phyloP scores from a whole-genome alignment of 2,113 vertebrate species.

The Lynx canadensis region DNA sequence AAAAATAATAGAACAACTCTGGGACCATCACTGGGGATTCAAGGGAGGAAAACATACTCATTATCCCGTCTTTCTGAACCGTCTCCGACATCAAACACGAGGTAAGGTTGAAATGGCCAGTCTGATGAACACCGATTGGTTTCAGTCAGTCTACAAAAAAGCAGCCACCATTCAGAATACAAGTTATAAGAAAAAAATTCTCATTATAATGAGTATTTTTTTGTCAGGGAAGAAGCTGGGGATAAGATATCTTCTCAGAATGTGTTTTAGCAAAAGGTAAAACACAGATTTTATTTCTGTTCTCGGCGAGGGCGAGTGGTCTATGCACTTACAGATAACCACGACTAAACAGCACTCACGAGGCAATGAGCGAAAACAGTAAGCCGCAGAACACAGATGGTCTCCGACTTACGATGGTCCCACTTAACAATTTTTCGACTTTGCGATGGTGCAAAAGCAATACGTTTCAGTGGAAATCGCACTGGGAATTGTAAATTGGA shows the following conservation, averaged over 20 bases:
- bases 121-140: slow-evolving; percentile 84
- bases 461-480: not conserved
- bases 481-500: not conserved
- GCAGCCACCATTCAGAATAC: slow-evolving; percentile 16
- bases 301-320: not conserved
- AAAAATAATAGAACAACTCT: not conserved
- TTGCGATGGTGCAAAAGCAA: not conserved
- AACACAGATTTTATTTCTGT: not conserved
- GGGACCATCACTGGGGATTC: not conserved
- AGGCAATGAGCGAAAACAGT: not conserved
- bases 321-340: not conserved
- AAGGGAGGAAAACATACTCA: slow-evolving; percentile 85
- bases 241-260: not conserved
- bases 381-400: too few species aligned
- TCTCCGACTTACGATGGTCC: not conserved
- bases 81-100: slow-evolving; percentile 91
- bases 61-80: slow-evolving; percentile 87
- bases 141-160: slow-evolving; percentile 83
- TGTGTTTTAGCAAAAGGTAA: not conserved
- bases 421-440: not conserved
- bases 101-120: slow-evolving; percentile 92
- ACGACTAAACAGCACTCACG: not conserved
- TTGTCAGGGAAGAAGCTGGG: not conserved
- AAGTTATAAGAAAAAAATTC: not conserved
- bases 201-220: not conserved